Base-by-base conservation (phyloP, 2,797 vertebrate genomes). In the Pangasius sanitwongsei region DNA sequence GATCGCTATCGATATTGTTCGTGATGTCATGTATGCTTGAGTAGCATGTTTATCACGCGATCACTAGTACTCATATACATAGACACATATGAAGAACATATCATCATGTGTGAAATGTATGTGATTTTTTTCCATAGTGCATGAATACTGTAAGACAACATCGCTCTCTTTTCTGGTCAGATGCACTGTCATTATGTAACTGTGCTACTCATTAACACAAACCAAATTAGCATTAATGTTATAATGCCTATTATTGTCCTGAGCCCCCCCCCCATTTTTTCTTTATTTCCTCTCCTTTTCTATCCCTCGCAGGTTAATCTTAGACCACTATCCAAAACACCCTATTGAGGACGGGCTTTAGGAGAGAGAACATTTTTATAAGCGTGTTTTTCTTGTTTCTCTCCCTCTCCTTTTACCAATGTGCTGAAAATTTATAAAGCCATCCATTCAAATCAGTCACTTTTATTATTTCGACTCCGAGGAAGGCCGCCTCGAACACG, bases 161-260 rank as follows among this genome's bases (percentile, higher is more conserved):
- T 93, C 94, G 94, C 95, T 94, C 95, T 95, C 95, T 95, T 11
- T 57, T 81, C 55, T 59, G 11, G 11, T 61, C 20, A 28, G 57
- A 15, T 16, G 37, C 95, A 93, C 93, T 94, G 94, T 95, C 94
- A 96, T 96, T 97, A 96, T 96, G 95, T 96, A 93, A 93, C 95
- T 90, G 92, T 95, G 94, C 94, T 95, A 96, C 94, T 96, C 96
- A 96, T 96, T 96, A 96, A 95, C 94, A 95, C 67, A 86, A 81
- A 69, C 90, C 88, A 86, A 92, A 92, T 92, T 90, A 89, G 88
- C 89, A 92, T 92, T 84, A 75, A 81, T 4, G 63, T 89, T 89
- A 41, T 87, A 87, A 90, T 85, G 83, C 67, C 89, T 84, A 84
- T 92, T 92, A 91, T 90, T 93, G 87, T 87, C 85, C 88, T 85